A percentile compares a stretch with the other conserved stretches of the same genome.
These are phyloP conservation scores for Myrmecophaga tridactyla DNA, from an alignment of 2,113 vertebrate species.

Conservation along the genomic window DNA sequence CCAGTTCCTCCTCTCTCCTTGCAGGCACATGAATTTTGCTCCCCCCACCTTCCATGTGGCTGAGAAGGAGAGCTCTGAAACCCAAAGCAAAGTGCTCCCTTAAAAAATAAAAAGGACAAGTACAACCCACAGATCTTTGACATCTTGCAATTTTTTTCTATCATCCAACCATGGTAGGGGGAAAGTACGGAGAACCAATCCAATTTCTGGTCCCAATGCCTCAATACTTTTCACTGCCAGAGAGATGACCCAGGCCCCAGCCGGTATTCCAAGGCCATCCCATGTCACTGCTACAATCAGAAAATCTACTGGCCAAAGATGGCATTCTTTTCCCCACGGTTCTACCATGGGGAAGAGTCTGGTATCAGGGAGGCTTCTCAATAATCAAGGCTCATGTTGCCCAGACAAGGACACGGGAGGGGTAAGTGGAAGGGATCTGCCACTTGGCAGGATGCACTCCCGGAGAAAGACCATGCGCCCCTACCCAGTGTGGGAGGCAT, in stretches of 20 bases:
- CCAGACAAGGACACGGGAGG: rapidly evolving
- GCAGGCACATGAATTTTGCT: not conserved
- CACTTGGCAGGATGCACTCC: not conserved
- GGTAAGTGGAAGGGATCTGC: not conserved
- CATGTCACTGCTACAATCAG: not conserved
- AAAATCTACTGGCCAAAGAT: not conserved
- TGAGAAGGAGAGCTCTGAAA: not conserved
- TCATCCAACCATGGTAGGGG: not conserved
- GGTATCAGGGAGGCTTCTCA: not conserved
- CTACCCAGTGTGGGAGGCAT: not conserved
- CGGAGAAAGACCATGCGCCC: not conserved
- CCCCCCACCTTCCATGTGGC: not conserved
- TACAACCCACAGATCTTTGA: not conserved
- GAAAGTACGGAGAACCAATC: not conserved
- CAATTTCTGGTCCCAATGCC: not conserved
- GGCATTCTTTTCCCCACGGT: not conserved
- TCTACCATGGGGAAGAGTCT: not conserved
- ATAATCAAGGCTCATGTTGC: rapidly evolving
- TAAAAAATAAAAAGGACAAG: not conserved
- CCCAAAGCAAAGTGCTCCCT: not conserved
- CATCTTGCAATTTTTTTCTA: not conserved
- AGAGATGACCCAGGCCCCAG: not conserved
- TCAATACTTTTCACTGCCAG: not conserved
- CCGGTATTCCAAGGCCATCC: not conserved
- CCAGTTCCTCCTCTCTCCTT: not conserved